A percentile compares a stretch with the other conserved stretches of the same genome.
These are phyloP conservation scores for Merodon equestris DNA, from an alignment of 2,888 invertebrate genomes.

Conservation along the genomic window DNA sequence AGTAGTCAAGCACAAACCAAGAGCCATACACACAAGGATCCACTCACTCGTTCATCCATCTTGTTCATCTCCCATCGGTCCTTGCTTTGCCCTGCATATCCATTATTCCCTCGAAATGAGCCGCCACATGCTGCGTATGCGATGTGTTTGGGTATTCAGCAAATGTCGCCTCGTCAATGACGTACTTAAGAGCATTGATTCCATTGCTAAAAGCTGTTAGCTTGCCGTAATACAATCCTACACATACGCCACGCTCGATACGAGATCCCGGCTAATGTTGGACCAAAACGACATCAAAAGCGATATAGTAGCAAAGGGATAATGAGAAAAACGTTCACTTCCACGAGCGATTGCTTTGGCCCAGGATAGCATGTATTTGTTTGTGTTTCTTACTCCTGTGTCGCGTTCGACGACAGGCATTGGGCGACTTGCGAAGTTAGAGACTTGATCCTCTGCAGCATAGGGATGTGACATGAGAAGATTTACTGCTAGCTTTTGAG, in stretches of 20 bases:
- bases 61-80: not conserved
- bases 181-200: conserved; percentile 54
- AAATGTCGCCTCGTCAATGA: conserved; percentile 48
- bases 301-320: conserved; percentile 54
- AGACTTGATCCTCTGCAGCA: conserved; percentile 43
- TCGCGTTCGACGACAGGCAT: conserved; percentile 6
- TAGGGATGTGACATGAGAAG: conserved; percentile 33
- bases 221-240: conserved; percentile 8
- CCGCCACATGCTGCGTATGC: conserved; percentile 17
- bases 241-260: not conserved
- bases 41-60: conserved; percentile 50
- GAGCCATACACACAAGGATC: conserved; percentile 43
- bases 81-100: too few relatives aligned
- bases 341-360: not conserved
- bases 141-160: conserved; percentile 39
- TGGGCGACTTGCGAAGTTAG: conserved; percentile 28
- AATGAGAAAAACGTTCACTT: conserved; percentile 60
- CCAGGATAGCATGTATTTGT: not conserved
- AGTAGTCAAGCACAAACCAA: conserved; percentile 38
- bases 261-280: conserved; percentile 33
- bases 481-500: conserved; percentile 21
- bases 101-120: conserved; percentile 27
- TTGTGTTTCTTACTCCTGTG: not conserved
- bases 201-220: conserved; percentile 42
- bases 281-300: conserved; percentile 51